Evolutionary conservation across 2,113 vertebrate species (phyloP).

Genomic region (Mobula hypostoma): DNA sequence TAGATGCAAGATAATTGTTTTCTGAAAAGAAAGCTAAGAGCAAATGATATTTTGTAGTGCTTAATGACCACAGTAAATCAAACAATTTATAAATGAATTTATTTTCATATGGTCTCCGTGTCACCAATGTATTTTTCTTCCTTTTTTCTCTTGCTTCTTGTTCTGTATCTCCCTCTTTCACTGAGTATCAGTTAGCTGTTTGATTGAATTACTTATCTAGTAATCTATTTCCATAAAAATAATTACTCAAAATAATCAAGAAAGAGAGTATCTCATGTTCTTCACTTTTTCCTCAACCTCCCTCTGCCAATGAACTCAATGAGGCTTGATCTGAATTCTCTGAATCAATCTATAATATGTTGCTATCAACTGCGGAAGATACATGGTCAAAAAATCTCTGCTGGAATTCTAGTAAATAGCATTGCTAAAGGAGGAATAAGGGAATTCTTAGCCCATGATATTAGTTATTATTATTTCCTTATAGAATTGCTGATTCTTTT

Average conservation of each 20-base stretch:
- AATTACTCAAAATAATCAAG: neutral
- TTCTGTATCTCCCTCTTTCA: neutral
- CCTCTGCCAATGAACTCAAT: neutral
- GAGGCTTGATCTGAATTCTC: too few species aligned
- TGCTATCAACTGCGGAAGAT: neutral
- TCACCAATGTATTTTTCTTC: neutral
- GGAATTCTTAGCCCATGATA: too few species aligned
- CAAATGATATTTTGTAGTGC: constrained; percentile 2
- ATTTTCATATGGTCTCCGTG: neutral
- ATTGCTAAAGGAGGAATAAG: neutral
- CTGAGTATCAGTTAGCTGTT: neutral
- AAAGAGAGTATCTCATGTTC: neutral
- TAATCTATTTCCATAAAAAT: neutral
- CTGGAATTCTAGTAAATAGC: neutral
- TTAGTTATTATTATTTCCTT: neutral
- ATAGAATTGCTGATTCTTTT: neutral
- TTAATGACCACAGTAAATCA: constrained; percentile 12
- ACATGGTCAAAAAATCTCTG: neutral
- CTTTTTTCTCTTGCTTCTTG: neutral
- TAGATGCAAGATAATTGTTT: neutral
- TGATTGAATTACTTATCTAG: neutral
- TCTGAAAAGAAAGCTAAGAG: neutral
- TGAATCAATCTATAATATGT: neutral
- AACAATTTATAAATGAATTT: constrained; percentile 21
- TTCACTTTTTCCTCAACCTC: neutral